Evolutionary conservation across 2,888 invertebrate species (phyloP), one percentile per base, ranked within the genome.

Genomic region (Heliconius ismenius): DNA sequence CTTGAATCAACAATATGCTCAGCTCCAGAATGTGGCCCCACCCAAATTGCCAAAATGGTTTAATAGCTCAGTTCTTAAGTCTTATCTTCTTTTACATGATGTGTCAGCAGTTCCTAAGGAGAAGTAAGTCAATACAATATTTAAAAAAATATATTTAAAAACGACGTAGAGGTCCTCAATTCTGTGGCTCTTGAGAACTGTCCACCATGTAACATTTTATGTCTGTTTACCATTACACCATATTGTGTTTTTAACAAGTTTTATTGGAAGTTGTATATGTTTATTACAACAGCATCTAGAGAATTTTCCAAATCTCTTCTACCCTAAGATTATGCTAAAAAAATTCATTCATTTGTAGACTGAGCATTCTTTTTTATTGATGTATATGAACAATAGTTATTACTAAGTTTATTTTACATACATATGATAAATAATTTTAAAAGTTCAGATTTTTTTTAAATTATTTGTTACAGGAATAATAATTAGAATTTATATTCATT

Each of bases 81-180:
- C 98, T 89, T 98, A 98, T 91, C 96, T 99, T 73, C 95, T 99
- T 72, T 86, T 99, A 75, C 98, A 99, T 92, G 99, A 98, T 92
- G 96, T 96, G 70, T 92, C 95, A 79, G 95, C 95, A 80, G 96
- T 96, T 67, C 95, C 98, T 84, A 95, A 96, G 84, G 95, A 96
- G 77, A 97, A 96, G 97, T 98, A 95, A 93, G 95, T 70, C 15
- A 70, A 9, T 43, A 68, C 10, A 15, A 54, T 72, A 6, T 69
- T n/a, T 10, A n/a, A 54, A 21, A 7, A 7, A 54, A 28, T 6
- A 28, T 28, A 28, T 54, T 21, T 21, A 54, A 58, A 49, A 49
- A 49, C 2, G 6, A 49, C 6, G 49, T 18, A 49, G 18, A 18
- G 18, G 49, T 18, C 18, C 49, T 18, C 6, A 49, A 18, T 18